phyloP scores from a whole-genome alignment of 2,797 vertebrate species.

The Myotis pilosus region DNA sequence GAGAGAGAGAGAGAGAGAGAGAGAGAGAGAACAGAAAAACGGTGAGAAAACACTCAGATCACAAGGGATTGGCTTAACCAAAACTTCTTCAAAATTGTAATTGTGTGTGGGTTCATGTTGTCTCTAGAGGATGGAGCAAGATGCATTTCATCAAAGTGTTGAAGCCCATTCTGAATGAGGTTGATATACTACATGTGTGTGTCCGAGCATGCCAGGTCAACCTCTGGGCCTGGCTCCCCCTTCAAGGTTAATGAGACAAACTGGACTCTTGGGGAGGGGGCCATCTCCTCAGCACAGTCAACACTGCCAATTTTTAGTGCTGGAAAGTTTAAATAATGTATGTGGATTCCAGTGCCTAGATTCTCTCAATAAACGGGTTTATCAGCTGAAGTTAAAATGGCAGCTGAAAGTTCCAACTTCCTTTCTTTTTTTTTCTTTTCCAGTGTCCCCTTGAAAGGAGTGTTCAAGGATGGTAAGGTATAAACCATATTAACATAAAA shows the following conservation, averaged over 20 bases:
- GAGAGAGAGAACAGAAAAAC: neutral
- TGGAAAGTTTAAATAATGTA: neutral
- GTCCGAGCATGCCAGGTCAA: neutral
- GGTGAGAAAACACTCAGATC: conserved; percentile 15
- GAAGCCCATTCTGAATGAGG: conserved; percentile 48
- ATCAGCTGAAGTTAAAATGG: neutral
- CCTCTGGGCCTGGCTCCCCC: neutral
- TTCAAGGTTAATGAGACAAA: conserved; percentile 12
- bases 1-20: neutral
- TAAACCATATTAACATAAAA: neutral
- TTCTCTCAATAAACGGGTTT: conserved; percentile 7
- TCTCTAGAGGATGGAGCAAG: neutral
- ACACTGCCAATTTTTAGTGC: neutral
- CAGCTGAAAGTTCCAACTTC: neutral
- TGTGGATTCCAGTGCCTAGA: neutral
- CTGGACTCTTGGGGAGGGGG: neutral
- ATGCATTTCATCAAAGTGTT: conserved; percentile 43
- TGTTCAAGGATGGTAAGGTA: neutral
- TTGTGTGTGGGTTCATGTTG: neutral
- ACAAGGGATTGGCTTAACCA: neutral
- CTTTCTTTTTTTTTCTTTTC: neutral
- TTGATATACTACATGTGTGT: conserved; percentile 8
- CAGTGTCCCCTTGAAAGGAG: neutral
- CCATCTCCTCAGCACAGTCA: neutral
- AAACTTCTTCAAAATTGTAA: neutral